These are phyloP conservation scores for Siderastrea siderea DNA, from an alignment of 92 coral and sea anemone genomes.

Conservation along the genomic window DNA sequence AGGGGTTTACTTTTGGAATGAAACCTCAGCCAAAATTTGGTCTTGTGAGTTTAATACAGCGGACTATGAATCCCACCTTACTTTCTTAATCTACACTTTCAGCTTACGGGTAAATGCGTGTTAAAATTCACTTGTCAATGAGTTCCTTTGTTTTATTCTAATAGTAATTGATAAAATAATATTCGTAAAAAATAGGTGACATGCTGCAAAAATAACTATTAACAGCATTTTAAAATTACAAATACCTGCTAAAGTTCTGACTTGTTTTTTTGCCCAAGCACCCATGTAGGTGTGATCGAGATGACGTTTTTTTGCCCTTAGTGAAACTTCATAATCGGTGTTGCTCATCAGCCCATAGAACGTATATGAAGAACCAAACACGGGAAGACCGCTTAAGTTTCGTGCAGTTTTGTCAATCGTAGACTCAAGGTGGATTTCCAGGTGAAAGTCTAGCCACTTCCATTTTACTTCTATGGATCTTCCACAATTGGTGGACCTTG, in stretches of 20 bases:
- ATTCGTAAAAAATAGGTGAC: no score
- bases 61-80: no score
- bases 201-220: not conserved
- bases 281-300: not conserved
- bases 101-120: no score
- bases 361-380: not conserved
- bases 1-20: no score
- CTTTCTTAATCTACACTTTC: no score
- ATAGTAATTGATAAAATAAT: no score
- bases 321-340: not conserved
- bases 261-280: not conserved
- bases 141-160: no score
- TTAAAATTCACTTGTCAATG: no score
- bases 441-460: not conserved
- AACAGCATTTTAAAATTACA: not conserved
- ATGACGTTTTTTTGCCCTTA: not conserved
- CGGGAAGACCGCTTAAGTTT: not conserved
- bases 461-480: not conserved
- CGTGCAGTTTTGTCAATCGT: not conserved
- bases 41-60: no score
- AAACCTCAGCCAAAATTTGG: no score
- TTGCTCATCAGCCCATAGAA: not conserved
- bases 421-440: not conserved
- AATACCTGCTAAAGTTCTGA: slow-evolving; percentile 12
- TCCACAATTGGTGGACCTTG: not conserved